Conservation (phyloP, 2,888 invertebrate species). For the Galerucella calmariensis region DNA sequence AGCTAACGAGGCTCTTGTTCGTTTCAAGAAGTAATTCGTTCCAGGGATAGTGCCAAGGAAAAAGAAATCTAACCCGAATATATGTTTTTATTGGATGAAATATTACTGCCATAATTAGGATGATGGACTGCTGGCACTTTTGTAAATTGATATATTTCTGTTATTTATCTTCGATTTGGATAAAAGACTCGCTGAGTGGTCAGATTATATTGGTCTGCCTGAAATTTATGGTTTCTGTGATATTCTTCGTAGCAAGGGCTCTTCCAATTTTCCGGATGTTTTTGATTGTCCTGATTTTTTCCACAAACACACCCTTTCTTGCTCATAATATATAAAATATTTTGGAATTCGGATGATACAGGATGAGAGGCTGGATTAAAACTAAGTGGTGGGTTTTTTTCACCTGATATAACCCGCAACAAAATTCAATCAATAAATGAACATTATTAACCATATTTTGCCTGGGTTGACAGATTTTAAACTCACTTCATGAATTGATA, state of each 20-base stretch:
- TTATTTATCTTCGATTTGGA: conserved; percentile 26
- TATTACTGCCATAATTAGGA: conserved; percentile 27
- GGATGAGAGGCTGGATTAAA: no score
- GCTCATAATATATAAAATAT: neutral
- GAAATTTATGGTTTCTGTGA: conserved; percentile 23
- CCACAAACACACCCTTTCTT: neutral
- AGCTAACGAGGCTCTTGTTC: neutral
- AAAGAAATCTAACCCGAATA: conserved; percentile 15
- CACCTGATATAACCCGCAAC: no score
- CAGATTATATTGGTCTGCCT: conserved; percentile 8
- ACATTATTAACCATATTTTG: no score
- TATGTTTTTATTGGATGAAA: conserved; percentile 22
- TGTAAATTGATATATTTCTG: conserved; percentile 18
- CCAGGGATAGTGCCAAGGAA: neutral
- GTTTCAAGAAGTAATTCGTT: conserved; percentile 15
- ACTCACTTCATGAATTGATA: no score
- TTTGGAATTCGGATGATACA: neutral
- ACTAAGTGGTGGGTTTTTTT: no score
- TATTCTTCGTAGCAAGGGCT: conserved; percentile 10
- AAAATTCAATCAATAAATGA: no score
- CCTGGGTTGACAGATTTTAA: no score
- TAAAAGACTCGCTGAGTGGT: conserved; percentile 22
- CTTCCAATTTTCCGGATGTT: neutral
- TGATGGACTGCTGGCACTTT: conserved; percentile 22
- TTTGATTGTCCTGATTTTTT: neutral